Conservation (phyloP, 2,113 vertebrate genomes). For the Holacanthus passer region DNA sequence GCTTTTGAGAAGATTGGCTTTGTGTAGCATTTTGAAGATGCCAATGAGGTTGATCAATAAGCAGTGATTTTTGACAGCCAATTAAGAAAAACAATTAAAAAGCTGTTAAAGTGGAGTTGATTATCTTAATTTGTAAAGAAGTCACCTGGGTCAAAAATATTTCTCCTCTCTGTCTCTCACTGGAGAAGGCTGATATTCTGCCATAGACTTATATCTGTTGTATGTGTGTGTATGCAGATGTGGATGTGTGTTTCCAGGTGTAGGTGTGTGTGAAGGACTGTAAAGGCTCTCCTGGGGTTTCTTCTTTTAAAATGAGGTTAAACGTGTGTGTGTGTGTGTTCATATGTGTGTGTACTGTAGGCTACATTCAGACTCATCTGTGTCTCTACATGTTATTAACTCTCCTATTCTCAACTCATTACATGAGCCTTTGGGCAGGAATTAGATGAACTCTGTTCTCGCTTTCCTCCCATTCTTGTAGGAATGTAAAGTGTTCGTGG, state of each 20-base stretch:
- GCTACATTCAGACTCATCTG: constrained; percentile 26
- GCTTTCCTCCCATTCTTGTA: constrained; percentile 2
- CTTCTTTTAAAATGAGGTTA: constrained; percentile 33
- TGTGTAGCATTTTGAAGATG: background rate
- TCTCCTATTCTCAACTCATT: constrained; percentile 44
- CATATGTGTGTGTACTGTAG: constrained; percentile 28
- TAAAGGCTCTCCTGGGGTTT: constrained; percentile 1
- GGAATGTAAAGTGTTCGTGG: background rate
- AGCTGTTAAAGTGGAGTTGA: background rate
- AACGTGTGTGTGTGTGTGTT: constrained; percentile 3
- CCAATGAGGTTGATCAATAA: background rate
- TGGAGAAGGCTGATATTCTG: background rate
- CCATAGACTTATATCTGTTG: constrained; percentile 16
- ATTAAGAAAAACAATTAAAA: background rate
- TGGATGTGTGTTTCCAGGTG: constrained; percentile 7
- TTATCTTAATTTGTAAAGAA: background rate
- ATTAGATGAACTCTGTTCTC: constrained; percentile 1
- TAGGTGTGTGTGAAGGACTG: constrained; percentile 1
- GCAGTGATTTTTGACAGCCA: background rate
- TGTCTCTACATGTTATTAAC: constrained; percentile 57
- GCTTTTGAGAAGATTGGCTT: background rate
- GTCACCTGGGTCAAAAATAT: background rate
- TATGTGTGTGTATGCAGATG: background rate
- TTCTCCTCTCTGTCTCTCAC: background rate
- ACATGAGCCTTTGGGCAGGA: constrained; percentile 51